Percentiles rank a stretch among this genome's conserved stretches.
Evolutionary conservation across 1,140 invertebrate species (phyloP).

Genomic region (Copidosoma floridanum): DNA sequence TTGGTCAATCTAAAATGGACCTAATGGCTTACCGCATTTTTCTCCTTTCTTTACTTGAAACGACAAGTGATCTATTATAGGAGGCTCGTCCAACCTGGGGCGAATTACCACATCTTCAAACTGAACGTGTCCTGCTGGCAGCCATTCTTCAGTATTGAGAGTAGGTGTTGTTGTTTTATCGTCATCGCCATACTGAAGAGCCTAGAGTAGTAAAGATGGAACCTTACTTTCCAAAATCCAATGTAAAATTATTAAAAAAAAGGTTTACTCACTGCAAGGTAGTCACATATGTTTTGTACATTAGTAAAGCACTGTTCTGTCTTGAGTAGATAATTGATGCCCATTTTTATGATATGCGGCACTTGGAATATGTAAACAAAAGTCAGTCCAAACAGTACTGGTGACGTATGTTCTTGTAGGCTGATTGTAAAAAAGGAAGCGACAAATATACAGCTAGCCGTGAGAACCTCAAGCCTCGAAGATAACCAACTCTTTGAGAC

Average conservation of each 20-base stretch:
- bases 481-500: slow-evolving; percentile 69
- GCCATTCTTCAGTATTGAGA: slow-evolving; percentile 59
- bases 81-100: no score
- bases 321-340: slow-evolving; percentile 65
- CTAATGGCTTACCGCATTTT: no score
- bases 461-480: slow-evolving; percentile 64
- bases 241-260: no score
- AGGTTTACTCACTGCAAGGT: slow-evolving; percentile 47
- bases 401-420: slow-evolving; percentile 58
- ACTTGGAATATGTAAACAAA: slow-evolving; percentile 67
- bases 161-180: slow-evolving; percentile 28
- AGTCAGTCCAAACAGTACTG: slow-evolving; percentile 68
- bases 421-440: slow-evolving; percentile 62
- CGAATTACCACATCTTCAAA: slow-evolving; percentile 62
- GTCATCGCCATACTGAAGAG: slow-evolving; percentile 32
- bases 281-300: slow-evolving; percentile 52
- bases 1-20: no score
- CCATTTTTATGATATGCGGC: slow-evolving; percentile 67
- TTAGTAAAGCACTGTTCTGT: slow-evolving; percentile 68
- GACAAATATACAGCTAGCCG: slow-evolving; percentile 55
- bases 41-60: no score
- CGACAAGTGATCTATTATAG: no score
- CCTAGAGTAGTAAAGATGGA: slow-evolving; percentile 20
- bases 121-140: slow-evolving; percentile 56
- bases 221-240: no score